phyloP scores from a whole-genome alignment of 2,113 vertebrate species.

The Euleptes europaea region DNA sequence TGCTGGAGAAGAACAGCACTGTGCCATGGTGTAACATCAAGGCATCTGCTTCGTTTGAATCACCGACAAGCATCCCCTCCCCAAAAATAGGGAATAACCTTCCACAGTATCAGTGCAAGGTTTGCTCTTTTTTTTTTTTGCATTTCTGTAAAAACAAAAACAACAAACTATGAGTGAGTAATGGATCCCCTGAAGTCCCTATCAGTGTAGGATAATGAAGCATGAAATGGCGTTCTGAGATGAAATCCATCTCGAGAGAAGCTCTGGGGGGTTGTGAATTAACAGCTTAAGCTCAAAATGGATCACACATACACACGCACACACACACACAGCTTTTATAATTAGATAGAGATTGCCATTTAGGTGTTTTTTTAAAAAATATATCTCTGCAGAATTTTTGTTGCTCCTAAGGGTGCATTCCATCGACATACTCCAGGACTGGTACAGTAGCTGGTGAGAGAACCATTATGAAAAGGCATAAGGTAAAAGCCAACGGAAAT shows the following conservation, averaged over 20 bases:
- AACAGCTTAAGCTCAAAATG: slow-evolving; percentile 53
- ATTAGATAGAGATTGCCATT: background rate
- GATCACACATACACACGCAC: background rate
- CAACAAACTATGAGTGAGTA: slow-evolving; percentile 20
- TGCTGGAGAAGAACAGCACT: background rate
- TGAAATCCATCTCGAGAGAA: slow-evolving; percentile 59
- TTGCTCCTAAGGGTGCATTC: background rate
- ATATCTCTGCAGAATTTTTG: background rate
- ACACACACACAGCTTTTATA: slow-evolving; percentile 20
- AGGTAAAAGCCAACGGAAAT: background rate
- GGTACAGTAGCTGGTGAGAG: background rate
- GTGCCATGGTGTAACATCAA: background rate
- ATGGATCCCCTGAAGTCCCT: slow-evolving; percentile 45
- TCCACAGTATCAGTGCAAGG: background rate
- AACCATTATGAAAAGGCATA: background rate
- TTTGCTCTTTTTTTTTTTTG: background rate
- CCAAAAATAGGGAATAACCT: background rate
- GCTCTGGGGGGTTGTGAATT: slow-evolving; percentile 47
- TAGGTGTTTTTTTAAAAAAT: background rate
- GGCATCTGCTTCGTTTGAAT: background rate
- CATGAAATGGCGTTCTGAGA: slow-evolving; percentile 63
- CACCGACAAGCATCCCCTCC: background rate
- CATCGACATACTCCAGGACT: background rate
- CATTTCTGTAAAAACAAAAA: background rate
- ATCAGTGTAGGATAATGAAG: slow-evolving; percentile 63